Evolutionary conservation across 2,113 vertebrate species (phyloP).

Genomic region (Rallus limicola): DNA sequence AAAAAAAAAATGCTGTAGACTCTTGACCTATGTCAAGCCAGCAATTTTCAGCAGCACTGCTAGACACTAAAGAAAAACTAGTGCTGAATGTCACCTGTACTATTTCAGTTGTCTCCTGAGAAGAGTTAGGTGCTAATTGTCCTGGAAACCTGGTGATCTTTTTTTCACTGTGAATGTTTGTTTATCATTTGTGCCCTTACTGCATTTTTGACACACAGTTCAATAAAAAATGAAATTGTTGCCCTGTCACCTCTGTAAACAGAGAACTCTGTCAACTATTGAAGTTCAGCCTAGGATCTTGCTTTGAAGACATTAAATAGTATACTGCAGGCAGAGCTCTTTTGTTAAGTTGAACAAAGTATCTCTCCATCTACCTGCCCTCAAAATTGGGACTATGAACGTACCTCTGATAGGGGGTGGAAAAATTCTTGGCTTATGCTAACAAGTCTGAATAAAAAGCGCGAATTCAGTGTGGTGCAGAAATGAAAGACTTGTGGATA

Average conservation of each 20-base stretch:
- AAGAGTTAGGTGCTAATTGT: not conserved
- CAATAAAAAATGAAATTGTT: conserved; percentile 18
- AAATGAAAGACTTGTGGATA: not conserved
- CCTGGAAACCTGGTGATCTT: not conserved
- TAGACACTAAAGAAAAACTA: not conserved
- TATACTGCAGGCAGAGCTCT: not conserved
- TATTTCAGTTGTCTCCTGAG: not conserved
- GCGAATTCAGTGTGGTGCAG: not conserved
- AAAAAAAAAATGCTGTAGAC: not conserved
- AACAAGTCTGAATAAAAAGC: not conserved
- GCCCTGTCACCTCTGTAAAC: not conserved
- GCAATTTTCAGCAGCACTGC: not conserved
- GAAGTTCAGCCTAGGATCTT: conserved; percentile 4
- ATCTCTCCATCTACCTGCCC: not conserved
- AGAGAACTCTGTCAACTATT: not conserved
- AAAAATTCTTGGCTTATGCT: not conserved
- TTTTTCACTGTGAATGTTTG: not conserved
- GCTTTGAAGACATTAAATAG: not conserved
- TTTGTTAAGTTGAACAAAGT: not conserved
- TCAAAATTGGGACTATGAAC: not conserved
- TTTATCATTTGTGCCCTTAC: not conserved
- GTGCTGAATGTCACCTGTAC: not conserved
- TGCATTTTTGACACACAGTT: conserved; percentile 17
- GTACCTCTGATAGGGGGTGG: not conserved
- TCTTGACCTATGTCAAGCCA: not conserved